phyloP scores from a whole-genome alignment of 2,113 vertebrate species.

The Thryonomys swinderianus region DNA sequence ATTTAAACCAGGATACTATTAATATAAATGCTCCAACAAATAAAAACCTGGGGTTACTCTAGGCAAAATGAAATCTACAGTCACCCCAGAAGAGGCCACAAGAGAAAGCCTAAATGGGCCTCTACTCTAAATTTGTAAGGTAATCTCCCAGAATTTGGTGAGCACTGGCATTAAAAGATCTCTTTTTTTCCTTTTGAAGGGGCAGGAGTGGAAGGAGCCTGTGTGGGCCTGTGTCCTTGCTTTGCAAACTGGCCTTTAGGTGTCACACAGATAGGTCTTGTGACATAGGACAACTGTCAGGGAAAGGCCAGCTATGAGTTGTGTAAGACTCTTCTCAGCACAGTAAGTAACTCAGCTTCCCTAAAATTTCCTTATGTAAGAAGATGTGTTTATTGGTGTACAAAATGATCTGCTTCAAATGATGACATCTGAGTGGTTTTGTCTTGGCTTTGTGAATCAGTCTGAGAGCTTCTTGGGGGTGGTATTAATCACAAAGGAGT shows the following conservation, averaged over 20 bases:
- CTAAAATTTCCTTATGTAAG: background rate
- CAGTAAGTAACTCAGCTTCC: background rate
- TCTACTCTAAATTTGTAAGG: background rate
- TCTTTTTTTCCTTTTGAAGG: background rate
- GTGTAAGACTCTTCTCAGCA: background rate
- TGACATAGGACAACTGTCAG: background rate
- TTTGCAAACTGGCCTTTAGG: background rate
- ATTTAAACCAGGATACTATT: background rate
- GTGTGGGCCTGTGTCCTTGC: background rate
- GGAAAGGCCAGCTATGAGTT: background rate
- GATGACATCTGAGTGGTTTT: background rate
- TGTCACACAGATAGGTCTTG: background rate
- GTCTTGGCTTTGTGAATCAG: background rate
- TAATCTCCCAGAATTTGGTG: background rate
- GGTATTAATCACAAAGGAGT: background rate
- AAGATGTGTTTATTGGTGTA: background rate
- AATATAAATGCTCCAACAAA: background rate
- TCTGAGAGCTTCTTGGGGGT: background rate
- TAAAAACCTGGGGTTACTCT: background rate
- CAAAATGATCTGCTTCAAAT: background rate
- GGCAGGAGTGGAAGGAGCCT: background rate
- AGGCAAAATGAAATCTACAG: background rate
- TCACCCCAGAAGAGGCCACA: background rate
- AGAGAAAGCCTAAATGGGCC: background rate
- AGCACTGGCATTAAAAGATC: background rate